phyloP scores from a whole-genome alignment of 2,888 invertebrate genomes.

The Chrysolina americana region DNA sequence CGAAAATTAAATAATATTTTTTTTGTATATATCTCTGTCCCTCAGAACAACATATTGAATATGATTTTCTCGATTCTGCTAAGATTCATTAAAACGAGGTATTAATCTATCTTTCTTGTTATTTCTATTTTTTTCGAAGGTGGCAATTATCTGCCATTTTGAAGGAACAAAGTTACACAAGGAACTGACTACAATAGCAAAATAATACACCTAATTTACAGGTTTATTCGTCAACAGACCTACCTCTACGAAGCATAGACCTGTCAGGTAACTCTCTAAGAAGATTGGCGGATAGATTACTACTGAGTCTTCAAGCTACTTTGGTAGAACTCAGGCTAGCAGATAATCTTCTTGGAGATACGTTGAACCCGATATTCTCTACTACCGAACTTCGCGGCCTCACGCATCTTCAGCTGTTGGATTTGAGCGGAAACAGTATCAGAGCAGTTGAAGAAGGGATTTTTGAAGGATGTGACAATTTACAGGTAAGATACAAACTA shows the following conservation, averaged over 20 bases:
- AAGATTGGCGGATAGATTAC: constrained; percentile 82
- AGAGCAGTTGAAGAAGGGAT: constrained; percentile 89
- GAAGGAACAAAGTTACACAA: too few relatives aligned
- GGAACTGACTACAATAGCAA: too few relatives aligned
- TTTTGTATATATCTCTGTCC: too few relatives aligned
- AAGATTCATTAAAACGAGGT: too few relatives aligned
- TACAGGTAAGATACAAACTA: constrained; percentile 73
- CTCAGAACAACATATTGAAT: too few relatives aligned
- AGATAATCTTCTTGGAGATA: constrained; percentile 90
- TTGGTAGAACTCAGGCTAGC: constrained; percentile 81
- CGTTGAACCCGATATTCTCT: constrained; percentile 91
- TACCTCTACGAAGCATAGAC: constrained; percentile 84
- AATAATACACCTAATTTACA: constrained; percentile 65
- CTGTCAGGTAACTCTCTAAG: constrained; percentile 87
- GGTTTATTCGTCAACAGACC: constrained; percentile 80
- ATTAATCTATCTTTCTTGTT: too few relatives aligned
- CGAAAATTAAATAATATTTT: too few relatives aligned
- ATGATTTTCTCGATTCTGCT: too few relatives aligned
- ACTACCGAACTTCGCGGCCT: constrained; percentile 87
- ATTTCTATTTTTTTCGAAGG: too few relatives aligned
- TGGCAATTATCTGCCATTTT: too few relatives aligned
- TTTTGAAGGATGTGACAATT: constrained; percentile 84
- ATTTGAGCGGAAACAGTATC: constrained; percentile 86
- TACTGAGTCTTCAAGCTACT: constrained; percentile 78
- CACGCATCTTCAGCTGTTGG: constrained; percentile 80